Percentiles rank a stretch among this genome's conserved stretches.
Evolutionary conservation across 2,113 vertebrate genomes (phyloP).

Genomic region (Sturnus vulgaris): DNA sequence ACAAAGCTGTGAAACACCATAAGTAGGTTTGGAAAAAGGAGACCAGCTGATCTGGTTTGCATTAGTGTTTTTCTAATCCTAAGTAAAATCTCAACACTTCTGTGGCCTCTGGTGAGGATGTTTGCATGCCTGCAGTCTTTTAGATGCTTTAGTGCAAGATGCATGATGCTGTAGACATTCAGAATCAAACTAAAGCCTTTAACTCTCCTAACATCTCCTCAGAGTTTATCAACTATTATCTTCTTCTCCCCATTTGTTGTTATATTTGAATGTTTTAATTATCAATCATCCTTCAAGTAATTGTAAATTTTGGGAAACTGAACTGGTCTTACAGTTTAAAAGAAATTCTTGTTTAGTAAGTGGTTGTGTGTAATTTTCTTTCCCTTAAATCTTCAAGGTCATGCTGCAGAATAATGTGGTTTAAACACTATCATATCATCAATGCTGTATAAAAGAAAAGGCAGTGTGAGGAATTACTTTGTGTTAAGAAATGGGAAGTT

Average conservation of each 20-base stretch:
- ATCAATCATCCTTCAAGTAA: background rate
- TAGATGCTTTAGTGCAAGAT: background rate
- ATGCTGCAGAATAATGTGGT: background rate
- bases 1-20: background rate
- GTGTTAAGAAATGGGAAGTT: conserved; percentile 6
- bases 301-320: background rate
- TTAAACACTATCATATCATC: background rate
- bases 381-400: conserved; percentile 1
- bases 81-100: background rate
- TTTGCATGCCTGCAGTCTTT: background rate
- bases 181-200: background rate
- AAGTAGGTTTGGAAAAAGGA: background rate
- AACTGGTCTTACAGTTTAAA: background rate
- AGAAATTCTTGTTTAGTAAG: background rate
- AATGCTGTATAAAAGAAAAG: background rate
- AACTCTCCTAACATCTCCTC: background rate
- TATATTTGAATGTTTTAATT: background rate
- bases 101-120: background rate
- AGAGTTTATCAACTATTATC: background rate
- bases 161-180: background rate
- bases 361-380: background rate
- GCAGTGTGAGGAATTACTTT: background rate
- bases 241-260: background rate
- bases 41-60: background rate
- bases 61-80: background rate